Evolutionary conservation across 2,888 invertebrate genomes (phyloP).

Genomic region (Caenorhabditis virilis): DNA sequence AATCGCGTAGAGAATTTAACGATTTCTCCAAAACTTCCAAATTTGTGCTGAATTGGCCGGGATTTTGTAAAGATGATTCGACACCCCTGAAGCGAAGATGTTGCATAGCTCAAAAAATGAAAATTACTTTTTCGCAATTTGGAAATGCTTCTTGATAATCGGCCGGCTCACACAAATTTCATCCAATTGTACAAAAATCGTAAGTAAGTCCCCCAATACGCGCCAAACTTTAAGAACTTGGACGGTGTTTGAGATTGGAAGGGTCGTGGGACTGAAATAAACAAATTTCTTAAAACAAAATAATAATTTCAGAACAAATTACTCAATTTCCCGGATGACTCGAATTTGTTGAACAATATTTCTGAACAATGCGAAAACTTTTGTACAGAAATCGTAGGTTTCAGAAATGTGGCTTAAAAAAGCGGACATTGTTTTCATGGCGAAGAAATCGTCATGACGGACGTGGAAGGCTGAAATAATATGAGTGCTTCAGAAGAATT

Average conservation of each 20-base stretch:
- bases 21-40: background rate
- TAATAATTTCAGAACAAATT: background rate
- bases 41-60: background rate
- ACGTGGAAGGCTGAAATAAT: background rate
- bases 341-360: constrained; percentile 28
- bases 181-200: constrained; percentile 47
- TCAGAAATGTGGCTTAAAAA: background rate
- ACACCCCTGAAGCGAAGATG: background rate
- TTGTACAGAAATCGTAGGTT: background rate
- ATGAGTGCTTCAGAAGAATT: background rate
- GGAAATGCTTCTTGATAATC: background rate
- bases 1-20: background rate
- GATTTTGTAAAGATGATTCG: background rate
- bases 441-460: background rate
- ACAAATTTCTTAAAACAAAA: background rate
- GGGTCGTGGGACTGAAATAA: too few species aligned
- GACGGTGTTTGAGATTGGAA: background rate
- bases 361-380: constrained; percentile 9
- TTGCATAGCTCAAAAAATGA: too few species aligned
- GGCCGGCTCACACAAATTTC: constrained; percentile 44
- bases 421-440: background rate
- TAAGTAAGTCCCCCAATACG: constrained; percentile 54
- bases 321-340: constrained; percentile 15
- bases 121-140: too few species aligned
- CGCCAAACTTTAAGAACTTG: constrained; percentile 47